Evolutionary conservation across 2,797 vertebrate species (phyloP).

Genomic region (Xerus rutilus): DNA sequence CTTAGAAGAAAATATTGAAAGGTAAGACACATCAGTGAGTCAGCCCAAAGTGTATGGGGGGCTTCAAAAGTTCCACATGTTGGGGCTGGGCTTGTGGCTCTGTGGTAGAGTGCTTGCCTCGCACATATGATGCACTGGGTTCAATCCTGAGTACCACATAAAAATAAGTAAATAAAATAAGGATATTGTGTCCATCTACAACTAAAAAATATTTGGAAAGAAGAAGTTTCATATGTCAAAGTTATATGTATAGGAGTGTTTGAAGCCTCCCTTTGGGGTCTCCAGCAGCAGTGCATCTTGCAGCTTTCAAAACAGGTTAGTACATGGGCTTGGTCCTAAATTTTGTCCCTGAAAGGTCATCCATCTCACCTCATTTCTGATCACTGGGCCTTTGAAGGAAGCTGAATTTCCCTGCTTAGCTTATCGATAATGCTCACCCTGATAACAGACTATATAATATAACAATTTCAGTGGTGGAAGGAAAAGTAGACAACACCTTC

Average conservation of each 20-base stretch:
- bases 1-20: conserved; percentile 60
- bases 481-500: conserved; percentile 73
- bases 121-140: too few relatives aligned
- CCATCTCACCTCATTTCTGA: not conserved
- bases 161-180: too few relatives aligned
- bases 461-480: conserved; percentile 42
- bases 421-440: conserved; percentile 48
- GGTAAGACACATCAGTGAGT: conserved; percentile 32
- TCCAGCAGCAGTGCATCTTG: not conserved
- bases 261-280: not conserved
- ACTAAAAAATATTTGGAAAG: too few relatives aligned
- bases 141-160: too few relatives aligned
- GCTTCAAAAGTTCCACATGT: not conserved
- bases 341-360: not conserved
- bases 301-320: not conserved
- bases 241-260: not conserved
- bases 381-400: conserved; percentile 69
- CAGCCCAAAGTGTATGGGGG: not conserved
- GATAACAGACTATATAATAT: conserved; percentile 58
- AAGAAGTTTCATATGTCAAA: not conserved
- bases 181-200: too few relatives aligned
- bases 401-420: conserved; percentile 20
- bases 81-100: too few relatives aligned
- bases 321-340: not conserved
- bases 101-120: too few relatives aligned